phyloP scores from a whole-genome alignment of 2,113 vertebrate genomes.

The Anhinga anhinga region DNA sequence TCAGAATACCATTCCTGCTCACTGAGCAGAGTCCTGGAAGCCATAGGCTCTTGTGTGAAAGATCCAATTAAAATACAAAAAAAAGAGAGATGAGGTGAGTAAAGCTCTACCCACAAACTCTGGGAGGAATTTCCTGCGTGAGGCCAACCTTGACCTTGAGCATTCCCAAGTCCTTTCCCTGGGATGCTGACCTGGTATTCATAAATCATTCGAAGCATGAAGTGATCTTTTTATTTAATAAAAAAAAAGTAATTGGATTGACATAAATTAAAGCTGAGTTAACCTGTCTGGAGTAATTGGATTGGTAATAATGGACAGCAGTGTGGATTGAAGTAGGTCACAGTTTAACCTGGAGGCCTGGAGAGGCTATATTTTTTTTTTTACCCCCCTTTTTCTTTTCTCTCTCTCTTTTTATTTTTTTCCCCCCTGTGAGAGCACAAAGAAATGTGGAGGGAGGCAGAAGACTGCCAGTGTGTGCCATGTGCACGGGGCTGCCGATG shows the following conservation, averaged over 20 bases:
- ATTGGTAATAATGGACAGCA: slow-evolving; percentile 63
- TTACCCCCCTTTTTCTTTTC: rapidly evolving
- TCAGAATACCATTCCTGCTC: slow-evolving; percentile 10
- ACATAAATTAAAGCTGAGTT: slow-evolving; percentile 66
- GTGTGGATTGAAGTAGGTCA: slow-evolving; percentile 61
- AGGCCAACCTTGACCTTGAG: slow-evolving; percentile 42
- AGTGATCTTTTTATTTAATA: slow-evolving; percentile 41
- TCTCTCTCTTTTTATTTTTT: neutral
- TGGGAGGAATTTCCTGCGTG: neutral
- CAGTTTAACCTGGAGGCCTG: slow-evolving; percentile 55
- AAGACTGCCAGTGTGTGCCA: neutral
- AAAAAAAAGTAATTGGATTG: slow-evolving; percentile 55
- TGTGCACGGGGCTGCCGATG: neutral
- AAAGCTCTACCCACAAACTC: neutral
- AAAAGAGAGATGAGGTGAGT: neutral
- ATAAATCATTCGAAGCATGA: slow-evolving; percentile 39
- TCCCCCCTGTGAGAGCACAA: neutral
- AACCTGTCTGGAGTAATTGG: slow-evolving; percentile 70
- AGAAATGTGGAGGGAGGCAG: neutral
- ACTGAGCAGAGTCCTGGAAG: slow-evolving; percentile 16
- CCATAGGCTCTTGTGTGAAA: slow-evolving; percentile 11
- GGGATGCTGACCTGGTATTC: slow-evolving; percentile 32
- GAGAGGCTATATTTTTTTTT: neutral
- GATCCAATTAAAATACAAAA: slow-evolving; percentile 28
- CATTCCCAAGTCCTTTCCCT: slow-evolving; percentile 19